These are phyloP conservation scores for Bombyx mori DNA, from an alignment of 1,140 invertebrate species.

Conservation along the genomic window DNA sequence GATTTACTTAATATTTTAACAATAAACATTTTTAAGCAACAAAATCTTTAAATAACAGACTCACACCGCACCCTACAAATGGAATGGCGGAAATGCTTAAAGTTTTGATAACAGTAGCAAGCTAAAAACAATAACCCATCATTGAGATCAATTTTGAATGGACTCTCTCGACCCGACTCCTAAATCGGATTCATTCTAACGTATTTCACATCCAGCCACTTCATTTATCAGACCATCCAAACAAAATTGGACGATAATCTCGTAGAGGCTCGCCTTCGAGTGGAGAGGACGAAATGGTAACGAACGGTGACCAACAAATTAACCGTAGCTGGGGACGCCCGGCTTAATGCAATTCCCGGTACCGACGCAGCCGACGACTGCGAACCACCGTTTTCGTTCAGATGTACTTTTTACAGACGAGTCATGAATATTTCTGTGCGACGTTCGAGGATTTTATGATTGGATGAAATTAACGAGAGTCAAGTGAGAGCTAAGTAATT, in stretches of 20 bases:
- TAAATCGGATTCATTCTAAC: background rate
- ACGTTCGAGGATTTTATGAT: background rate
- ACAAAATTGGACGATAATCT: conserved; percentile 17
- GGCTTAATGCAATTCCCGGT: conserved; percentile 19
- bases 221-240: conserved; percentile 13
- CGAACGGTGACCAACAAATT: conserved; percentile 22
- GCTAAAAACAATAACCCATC: too few species aligned
- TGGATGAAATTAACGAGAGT: background rate
- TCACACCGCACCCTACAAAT: too few species aligned
- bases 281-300: conserved; percentile 15
- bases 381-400: conserved; percentile 6
- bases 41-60: too few species aligned
- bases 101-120: too few species aligned
- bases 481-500: too few species aligned
- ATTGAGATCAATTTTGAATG: too few species aligned
- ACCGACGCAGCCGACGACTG: conserved; percentile 3
- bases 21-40: too few species aligned
- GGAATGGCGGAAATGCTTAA: too few species aligned
- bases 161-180: too few species aligned
- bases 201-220: conserved; percentile 13
- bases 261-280: conserved; percentile 11
- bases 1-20: too few species aligned
- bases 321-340: conserved; percentile 13
- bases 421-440: conserved; percentile 1
- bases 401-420: conserved; percentile 10